These are phyloP conservation scores for Pteromalus puparum DNA, from an alignment of 1,140 invertebrate genomes.

Conservation along the genomic window DNA sequence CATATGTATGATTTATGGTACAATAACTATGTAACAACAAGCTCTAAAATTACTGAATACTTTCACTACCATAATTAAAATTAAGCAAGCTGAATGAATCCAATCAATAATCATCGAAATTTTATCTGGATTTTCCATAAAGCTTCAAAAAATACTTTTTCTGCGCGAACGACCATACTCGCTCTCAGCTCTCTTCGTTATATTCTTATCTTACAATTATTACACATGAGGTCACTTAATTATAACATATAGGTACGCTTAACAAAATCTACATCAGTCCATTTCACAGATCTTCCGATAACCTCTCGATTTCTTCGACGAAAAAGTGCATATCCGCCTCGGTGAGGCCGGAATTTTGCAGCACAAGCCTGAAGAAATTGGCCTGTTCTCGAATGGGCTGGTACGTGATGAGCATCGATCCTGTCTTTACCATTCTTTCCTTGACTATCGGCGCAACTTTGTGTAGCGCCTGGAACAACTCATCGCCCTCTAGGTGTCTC, in stretches of 20 bases:
- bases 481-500: conserved; percentile 77
- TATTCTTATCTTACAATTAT: not conserved
- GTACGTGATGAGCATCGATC: conserved; percentile 96
- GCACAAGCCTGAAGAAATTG: conserved; percentile 96
- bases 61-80: conserved; percentile 14
- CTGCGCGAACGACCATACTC: too few species aligned
- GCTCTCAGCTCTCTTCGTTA: too few species aligned
- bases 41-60: not conserved
- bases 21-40: conserved; percentile 35
- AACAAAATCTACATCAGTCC: not conserved
- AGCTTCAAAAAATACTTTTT: conserved; percentile 7
- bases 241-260: not conserved
- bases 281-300: conserved; percentile 81
- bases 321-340: conserved; percentile 90
- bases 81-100: not conserved
- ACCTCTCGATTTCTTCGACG: conserved; percentile 88
- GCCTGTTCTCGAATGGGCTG: conserved; percentile 87
- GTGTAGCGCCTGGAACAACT: conserved; percentile 83
- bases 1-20: not conserved
- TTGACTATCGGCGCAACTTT: conserved; percentile 94
- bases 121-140: not conserved
- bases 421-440: conserved; percentile 94
- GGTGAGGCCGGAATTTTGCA: conserved; percentile 91
- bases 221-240: not conserved
- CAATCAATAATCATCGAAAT: not conserved